Evolutionary conservation across 2,888 invertebrate species (phyloP).

Genomic region (Microctonus aethiopoides): DNA sequence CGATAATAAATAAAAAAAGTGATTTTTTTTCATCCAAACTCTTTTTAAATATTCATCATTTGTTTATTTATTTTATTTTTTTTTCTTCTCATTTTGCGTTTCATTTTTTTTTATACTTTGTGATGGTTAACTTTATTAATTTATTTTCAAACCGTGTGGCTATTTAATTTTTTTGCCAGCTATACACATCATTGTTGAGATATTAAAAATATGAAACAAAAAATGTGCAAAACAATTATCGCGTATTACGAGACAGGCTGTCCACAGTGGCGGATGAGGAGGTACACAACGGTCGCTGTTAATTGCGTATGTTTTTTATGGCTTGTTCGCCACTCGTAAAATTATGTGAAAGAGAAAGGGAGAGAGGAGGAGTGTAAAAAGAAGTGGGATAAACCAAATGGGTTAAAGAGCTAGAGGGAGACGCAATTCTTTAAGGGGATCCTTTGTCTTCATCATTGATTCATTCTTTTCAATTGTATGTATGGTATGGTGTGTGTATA

Average conservation of each 20-base stretch:
- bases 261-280: constrained; percentile 19
- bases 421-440: constrained; percentile 41
- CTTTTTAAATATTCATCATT: not conserved
- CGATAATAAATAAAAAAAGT: not conserved
- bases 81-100: not conserved
- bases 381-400: not conserved
- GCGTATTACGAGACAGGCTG: constrained; percentile 6
- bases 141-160: not conserved
- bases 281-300: constrained; percentile 38
- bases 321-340: constrained; percentile 41
- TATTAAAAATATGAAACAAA: constrained; percentile 4
- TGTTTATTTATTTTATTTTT: not conserved
- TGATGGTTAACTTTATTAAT: not conserved
- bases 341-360: constrained; percentile 35
- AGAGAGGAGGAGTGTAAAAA: not conserved
- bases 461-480: constrained; percentile 39
- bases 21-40: not conserved
- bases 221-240: constrained; percentile 4
- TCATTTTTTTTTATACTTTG: not conserved
- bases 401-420: constrained; percentile 13
- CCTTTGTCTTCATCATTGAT: constrained; percentile 46
- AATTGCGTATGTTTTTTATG: constrained; percentile 44
- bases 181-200: not conserved
- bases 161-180: not conserved
- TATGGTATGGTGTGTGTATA: constrained; percentile 1